phyloP scores from a whole-genome alignment of 2,113 vertebrate genomes.

The Poecile atricapillus region DNA sequence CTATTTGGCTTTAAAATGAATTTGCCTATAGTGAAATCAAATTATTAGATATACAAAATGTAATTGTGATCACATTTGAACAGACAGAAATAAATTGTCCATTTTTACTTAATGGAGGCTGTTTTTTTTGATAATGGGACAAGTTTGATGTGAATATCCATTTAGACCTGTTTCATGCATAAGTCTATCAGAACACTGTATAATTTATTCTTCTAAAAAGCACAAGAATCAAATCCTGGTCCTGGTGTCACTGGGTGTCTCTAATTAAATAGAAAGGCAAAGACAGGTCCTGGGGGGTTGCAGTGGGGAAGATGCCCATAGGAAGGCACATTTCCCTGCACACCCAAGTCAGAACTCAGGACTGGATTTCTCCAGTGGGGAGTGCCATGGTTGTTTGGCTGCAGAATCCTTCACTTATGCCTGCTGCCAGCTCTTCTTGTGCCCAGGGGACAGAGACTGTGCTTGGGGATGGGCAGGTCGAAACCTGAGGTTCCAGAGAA shows the following conservation, averaged over 20 bases:
- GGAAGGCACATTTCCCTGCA: neutral
- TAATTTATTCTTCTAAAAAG: neutral
- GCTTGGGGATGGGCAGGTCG: neutral
- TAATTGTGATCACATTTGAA: neutral
- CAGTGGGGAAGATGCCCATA: neutral
- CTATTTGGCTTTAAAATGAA: neutral
- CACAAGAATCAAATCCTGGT: neutral
- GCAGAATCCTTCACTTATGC: accelerated
- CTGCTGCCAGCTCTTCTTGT: neutral
- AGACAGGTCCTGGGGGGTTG: neutral
- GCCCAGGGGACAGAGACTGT: neutral
- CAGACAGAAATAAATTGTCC: neutral
- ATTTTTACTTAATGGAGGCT: neutral
- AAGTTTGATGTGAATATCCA: neutral
- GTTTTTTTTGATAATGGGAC: neutral
- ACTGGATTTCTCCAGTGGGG: neutral
- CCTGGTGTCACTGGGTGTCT: neutral
- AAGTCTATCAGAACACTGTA: neutral
- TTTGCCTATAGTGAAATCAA: neutral
- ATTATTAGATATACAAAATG: neutral
- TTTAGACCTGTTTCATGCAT: neutral
- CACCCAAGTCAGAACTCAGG: neutral
- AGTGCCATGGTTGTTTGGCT: neutral
- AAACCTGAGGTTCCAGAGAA: neutral
- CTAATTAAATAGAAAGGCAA: neutral